Evolutionary conservation across 2,113 vertebrate species (phyloP).

Genomic region (Petaurus breviceps): DNA sequence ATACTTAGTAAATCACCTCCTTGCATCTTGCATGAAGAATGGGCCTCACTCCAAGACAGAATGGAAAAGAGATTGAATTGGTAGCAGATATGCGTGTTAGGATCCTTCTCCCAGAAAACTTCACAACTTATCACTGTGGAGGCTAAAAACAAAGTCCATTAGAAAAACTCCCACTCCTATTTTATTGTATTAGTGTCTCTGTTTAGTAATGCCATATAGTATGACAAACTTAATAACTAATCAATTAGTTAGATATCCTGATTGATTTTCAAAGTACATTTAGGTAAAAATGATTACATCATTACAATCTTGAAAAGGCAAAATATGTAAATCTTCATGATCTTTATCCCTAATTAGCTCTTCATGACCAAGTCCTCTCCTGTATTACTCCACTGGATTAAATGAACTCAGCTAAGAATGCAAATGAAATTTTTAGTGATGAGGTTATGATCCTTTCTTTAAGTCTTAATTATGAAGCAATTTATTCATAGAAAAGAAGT

Average conservation of each 20-base stretch:
- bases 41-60: conserved; percentile 92
- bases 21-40: conserved; percentile 90
- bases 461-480: conserved; percentile 32
- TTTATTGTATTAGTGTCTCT: background rate
- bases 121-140: conserved; percentile 85
- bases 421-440: conserved; percentile 44
- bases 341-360: conserved; percentile 33
- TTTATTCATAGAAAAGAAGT: conserved; percentile 49
- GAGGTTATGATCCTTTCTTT: conserved; percentile 7
- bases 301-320: background rate
- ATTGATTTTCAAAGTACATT: conserved; percentile 26
- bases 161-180: conserved; percentile 24
- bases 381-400: background rate
- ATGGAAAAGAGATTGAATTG: conserved; percentile 92
- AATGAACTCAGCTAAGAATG: conserved; percentile 17
- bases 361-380: conserved; percentile 6
- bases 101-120: conserved; percentile 89
- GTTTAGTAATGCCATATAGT: background rate
- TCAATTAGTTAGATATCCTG: background rate
- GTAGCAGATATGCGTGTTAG: conserved; percentile 88
- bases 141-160: conserved; percentile 52
- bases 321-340: background rate
- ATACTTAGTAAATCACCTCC: conserved; percentile 93
- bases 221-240: background rate
- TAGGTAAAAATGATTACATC: conserved; percentile 6